phyloP scores from a whole-genome alignment of 2,888 invertebrate genomes.

The Tetheella fluctuosa region DNA sequence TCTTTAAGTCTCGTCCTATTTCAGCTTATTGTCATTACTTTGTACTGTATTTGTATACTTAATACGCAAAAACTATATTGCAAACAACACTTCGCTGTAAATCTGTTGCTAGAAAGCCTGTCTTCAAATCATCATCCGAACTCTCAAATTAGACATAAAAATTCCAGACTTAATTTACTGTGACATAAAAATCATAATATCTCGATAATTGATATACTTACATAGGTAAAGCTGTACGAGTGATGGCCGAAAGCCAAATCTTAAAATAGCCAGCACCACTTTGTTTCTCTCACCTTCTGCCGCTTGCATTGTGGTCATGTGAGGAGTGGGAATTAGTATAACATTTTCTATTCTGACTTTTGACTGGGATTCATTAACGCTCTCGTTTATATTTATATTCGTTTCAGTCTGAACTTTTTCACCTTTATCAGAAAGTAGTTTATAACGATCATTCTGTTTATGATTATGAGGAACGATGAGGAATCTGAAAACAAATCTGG shows the following conservation, averaged over 20 bases:
- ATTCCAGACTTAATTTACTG: slow-evolving; percentile 42
- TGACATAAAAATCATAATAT: slow-evolving; percentile 54
- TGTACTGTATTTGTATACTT: background rate
- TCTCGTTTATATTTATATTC: slow-evolving; percentile 19
- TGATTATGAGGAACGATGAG: background rate
- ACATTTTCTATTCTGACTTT: slow-evolving; percentile 35
- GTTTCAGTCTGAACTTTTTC: background rate
- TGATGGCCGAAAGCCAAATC: slow-evolving; percentile 70
- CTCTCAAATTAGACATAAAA: slow-evolving; percentile 33
- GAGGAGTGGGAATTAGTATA: slow-evolving; percentile 34
- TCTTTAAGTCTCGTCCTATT: background rate
- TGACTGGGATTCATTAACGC: slow-evolving; percentile 27
- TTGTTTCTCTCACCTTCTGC: slow-evolving; percentile 71
- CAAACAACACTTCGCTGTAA: background rate
- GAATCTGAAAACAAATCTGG: slow-evolving; percentile 1
- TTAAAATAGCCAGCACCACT: slow-evolving; percentile 66
- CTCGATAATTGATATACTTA: slow-evolving; percentile 62
- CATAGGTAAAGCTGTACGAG: slow-evolving; percentile 64
- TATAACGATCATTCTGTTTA: background rate
- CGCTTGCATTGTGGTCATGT: slow-evolving; percentile 71
- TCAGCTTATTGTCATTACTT: background rate
- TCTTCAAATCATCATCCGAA: background rate
- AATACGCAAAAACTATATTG: no score
- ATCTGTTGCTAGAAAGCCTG: background rate
- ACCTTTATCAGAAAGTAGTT: background rate